phyloP scores from a whole-genome alignment of 2,797 vertebrate species.

The Lacerta viridis region DNA sequence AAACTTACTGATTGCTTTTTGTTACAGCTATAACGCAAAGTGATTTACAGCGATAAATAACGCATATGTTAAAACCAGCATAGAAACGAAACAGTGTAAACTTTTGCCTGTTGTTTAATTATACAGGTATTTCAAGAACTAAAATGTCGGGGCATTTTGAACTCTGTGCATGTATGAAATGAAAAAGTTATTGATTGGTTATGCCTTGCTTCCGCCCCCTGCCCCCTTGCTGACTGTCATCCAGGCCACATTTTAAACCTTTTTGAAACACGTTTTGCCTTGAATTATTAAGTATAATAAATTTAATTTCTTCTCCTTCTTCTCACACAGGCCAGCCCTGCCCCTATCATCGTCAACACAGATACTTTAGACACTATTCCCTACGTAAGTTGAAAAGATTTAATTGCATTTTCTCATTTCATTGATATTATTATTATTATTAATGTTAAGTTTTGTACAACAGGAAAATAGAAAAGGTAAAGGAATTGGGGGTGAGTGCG shows the following conservation, averaged over 20 bases:
- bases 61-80: no score
- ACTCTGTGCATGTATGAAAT: neutral
- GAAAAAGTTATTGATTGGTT: neutral
- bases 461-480: no score
- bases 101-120: no score
- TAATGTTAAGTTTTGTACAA: no score
- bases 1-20: no score
- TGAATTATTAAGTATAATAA: conserved; percentile 18
- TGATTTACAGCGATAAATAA: no score
- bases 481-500: no score
- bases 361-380: conserved; percentile 96
- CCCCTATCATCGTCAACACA: conserved; percentile 97
- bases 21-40: no score
- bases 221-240: neutral
- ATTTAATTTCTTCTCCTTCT: conserved; percentile 26
- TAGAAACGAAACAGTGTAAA: no score
- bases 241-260: neutral
- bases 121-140: neutral
- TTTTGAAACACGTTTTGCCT: no score
- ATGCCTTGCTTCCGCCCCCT: no score
- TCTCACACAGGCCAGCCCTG: conserved; percentile 90
- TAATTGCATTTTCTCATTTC: conserved; percentile 18
- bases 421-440: no score
- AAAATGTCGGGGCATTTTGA: neutral
- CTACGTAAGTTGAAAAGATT: conserved; percentile 88